Evolutionary conservation across 2,797 vertebrate genomes (phyloP), one percentile per base, ranked within the genome.

Genomic region (Dromococcyx pavoninus): DNA sequence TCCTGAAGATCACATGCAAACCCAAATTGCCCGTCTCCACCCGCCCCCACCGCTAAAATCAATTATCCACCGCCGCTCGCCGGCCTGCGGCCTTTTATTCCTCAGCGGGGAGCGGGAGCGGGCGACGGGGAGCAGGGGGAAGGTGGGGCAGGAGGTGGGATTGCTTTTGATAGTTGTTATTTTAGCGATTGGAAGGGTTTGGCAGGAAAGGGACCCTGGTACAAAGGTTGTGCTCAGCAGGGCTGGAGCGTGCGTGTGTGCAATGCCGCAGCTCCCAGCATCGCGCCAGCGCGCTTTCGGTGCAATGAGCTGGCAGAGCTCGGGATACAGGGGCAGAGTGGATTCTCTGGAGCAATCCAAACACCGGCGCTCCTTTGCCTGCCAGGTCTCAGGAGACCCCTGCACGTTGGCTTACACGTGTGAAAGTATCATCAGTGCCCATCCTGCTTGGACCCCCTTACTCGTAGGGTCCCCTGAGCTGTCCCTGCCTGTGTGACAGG

Each of bases 21-120:
- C 94, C 86, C 94, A 94, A 97, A 96, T 96, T 95, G 94, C 95
- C 92, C 13, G 17, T 95, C 89, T 92, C 90, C 83, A 88, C 60
- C 89, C 73, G 33, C 95, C 93, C 91, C 95, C 90, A 75, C 75
- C 13, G 4, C 77, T 89, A 88, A 95, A 97, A 96, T 94, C 93
- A 95, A 94, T 96, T 95, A 95, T 74, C 92, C 7, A 2, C 87
- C 1, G 24, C 86, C 41, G 24, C 90, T 91, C 39, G 7, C 81
- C 87, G 90, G 88, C 91, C 84, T 10, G 77, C 1, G 32, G 94
- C 95, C 95, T 91, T 95, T 94, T 83, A 89, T 92, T 81, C 66
- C 80, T 83, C 74, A 2, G 82, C 85, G 50, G 89, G 84, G 86
- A 87, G 89, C 14, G 7, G 91, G 88, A 93, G 77, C 14, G 4